Evolutionary conservation across 1,140 invertebrate genomes (phyloP), one percentile per base, ranked within the genome.

Genomic region (Physella acuta): DNA sequence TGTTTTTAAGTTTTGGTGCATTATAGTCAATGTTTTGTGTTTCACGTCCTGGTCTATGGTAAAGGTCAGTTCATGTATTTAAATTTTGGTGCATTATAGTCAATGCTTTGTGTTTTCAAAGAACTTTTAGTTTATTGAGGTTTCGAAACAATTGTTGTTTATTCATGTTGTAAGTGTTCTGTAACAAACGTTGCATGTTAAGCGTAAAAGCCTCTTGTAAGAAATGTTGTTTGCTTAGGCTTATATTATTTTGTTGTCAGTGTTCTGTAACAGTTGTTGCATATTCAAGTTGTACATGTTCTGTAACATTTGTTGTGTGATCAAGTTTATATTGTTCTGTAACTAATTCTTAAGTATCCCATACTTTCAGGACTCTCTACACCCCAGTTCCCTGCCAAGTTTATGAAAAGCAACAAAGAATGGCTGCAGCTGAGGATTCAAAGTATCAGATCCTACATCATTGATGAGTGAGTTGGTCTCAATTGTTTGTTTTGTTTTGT

Each of bases 321-420:
- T n/a, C n/a, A n/a, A n/a, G n/a, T n/a, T n/a, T n/a, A n/a, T n/a
- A n/a, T n/a, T n/a, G n/a, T n/a, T n/a, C n/a, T n/a, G n/a, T n/a
- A n/a, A n/a, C n/a, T n/a, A n/a, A n/a, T n/a, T n/a, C n/a, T n/a
- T n/a, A n/a, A n/a, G n/a, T n/a, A n/a, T n/a, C n/a, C 39, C 20
- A 20, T 44, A 8, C 53, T 59, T 30, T 16, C 39, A 60, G 75
- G 76, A 30, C 71, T 62, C 37, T 71, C 61, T 37, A 79, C 80
- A 24, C 80, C 80, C 26, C 65, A 73, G n/a, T 63, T 78, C 14
- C 79, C 76, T 49, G 72, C 74, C 24, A 76, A 76, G 64, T 81
- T 79, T 63, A 74, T 77, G 58, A 81, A 81, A 60, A 76, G 73
- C 34, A 75, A 82, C 73, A 82, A 80, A 66, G 78, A 81, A 24